Evolutionary conservation across 2,888 invertebrate genomes (phyloP), one percentile per base, ranked within the genome.

Genomic region (Beris morrisii): DNA sequence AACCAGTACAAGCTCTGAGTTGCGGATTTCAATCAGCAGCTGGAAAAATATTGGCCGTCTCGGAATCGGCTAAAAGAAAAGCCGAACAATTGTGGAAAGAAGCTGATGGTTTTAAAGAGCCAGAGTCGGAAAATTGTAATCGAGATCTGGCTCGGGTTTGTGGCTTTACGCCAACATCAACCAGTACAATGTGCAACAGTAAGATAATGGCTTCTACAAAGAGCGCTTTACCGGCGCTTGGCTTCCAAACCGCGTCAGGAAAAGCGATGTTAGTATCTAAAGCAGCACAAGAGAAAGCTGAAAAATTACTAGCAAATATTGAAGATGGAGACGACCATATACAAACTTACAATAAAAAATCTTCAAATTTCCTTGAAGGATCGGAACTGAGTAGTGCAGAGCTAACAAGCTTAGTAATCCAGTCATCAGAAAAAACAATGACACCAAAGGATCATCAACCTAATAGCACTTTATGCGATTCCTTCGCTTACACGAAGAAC

Each of bases 31-130:
- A 75, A 70, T 77, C 78, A 6, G 79, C 77, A 28, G 76, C 74
- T 70, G 81, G 82, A 53, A 81, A 79, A 72, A 67, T 72, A 6
- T 76, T 82, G 30, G 65, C 70, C n/a, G 74, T 82, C 67, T 79
- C 81, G 0, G 73, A 77, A 45, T 66, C 73, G 59, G 76, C 78
- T 3, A 13, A 77, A 9, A 65, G 66, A n/a, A 78, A 72, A 70
- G 75, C 75, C 11, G 77, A 74, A 71, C 73, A 73, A 11, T 66
- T 81, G 22, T 22, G 22, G 22, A 22, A 22, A 22, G 22, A 22
- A 22, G 22, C 22, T 3, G 22, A 22, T 22, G 22, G 22, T 22
- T 3, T 22, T 22, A 22, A 22, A 22, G 22, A 22, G 22, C 1
- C 22, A 22, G 22, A 22, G 22, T 22, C 22, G 3, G 22, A 22